Evolutionary conservation across 2,888 invertebrate genomes (phyloP).

Genomic region (Laothoe populi): DNA sequence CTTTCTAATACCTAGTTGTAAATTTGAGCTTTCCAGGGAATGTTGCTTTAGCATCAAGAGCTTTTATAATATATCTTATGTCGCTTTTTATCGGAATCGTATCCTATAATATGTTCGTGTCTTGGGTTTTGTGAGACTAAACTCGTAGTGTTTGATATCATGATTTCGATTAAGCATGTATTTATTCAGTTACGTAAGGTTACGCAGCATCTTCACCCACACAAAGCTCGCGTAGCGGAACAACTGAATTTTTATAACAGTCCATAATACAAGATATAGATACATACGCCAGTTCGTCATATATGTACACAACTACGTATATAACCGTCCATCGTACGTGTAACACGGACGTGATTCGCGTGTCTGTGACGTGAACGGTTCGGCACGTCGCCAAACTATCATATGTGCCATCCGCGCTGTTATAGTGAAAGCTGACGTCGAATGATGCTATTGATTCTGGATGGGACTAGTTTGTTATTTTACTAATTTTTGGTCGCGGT

Average conservation of each 20-base stretch:
- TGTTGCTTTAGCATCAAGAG: too few relatives aligned
- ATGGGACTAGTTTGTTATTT: not conserved
- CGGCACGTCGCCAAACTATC: conserved; percentile 5
- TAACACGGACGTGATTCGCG: conserved; percentile 21
- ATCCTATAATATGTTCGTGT: too few relatives aligned
- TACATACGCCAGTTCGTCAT: not conserved
- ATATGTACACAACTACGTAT: not conserved
- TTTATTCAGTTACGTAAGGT: not conserved
- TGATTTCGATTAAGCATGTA: not conserved
- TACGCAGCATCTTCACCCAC: not conserved
- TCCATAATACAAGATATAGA: not conserved
- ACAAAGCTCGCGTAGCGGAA: not conserved
- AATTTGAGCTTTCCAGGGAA: too few relatives aligned
- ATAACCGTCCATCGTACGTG: not conserved
- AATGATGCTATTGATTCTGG: not conserved
- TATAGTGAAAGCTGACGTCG: conserved; percentile 25
- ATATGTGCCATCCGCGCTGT: conserved; percentile 2
- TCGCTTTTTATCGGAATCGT: too few relatives aligned
- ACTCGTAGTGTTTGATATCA: too few relatives aligned
- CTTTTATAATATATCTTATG: too few relatives aligned
- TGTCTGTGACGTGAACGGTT: conserved; percentile 24
- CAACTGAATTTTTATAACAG: not conserved
- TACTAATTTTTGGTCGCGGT: not conserved
- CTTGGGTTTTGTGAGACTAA: too few relatives aligned
- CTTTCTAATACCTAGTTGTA: too few relatives aligned